These are phyloP conservation scores for Acrocephalus arundinaceus DNA, from an alignment of 2,113 vertebrate species.

Conservation along the genomic window DNA sequence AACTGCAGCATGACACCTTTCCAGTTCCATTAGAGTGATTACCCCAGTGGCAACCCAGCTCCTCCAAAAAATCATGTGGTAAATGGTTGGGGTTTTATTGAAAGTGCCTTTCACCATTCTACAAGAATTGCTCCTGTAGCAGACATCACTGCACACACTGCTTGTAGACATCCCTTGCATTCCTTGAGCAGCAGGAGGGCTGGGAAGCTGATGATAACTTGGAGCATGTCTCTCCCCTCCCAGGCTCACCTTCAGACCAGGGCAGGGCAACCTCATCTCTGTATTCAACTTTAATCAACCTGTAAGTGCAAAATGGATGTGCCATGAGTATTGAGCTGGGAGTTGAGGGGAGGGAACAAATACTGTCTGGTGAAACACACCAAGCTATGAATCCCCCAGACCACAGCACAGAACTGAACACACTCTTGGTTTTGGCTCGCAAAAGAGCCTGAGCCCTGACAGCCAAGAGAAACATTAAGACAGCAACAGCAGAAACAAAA, in stretches of 20 bases:
- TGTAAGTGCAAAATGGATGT: not conserved
- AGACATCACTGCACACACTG: not conserved
- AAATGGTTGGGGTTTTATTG: not conserved
- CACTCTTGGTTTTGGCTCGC: not conserved
- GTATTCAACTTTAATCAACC: not conserved
- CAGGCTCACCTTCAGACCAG: not conserved
- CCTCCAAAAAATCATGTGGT: not conserved
- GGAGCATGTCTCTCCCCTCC: not conserved
- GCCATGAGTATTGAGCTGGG: not conserved
- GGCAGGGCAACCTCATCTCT: not conserved
- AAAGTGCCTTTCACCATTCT: not conserved
- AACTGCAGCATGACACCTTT: not conserved
- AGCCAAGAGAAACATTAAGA: not conserved
- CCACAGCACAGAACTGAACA: not conserved
- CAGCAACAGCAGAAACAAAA: not conserved
- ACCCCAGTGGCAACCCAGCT: not conserved
- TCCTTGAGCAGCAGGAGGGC: not conserved
- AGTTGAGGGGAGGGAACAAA: not conserved
- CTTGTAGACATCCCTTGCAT: rapidly evolving
- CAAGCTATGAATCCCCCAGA: not conserved
- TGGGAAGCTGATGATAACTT: not conserved
- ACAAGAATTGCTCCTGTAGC: not conserved
- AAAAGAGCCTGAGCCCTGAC: not conserved
- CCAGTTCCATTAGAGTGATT: not conserved
- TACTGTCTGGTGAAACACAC: not conserved